Base-by-base conservation (phyloP, 2,888 invertebrate genomes). In the Eupithecia subfuscata region DNA sequence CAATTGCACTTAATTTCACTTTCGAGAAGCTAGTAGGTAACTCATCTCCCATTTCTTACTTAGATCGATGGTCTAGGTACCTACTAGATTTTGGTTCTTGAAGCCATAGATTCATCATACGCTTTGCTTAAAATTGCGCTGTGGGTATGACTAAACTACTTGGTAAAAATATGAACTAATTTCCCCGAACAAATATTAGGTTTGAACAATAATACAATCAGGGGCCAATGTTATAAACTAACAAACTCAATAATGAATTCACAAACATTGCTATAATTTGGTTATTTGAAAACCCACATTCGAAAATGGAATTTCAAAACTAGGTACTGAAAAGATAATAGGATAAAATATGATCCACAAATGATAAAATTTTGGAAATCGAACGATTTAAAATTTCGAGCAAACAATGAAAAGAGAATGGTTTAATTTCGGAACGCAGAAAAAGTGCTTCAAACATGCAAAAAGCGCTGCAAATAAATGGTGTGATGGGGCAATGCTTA, bases 401-500 rank as follows among this genome's bases (percentile, higher is more conserved):
- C 30, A 63, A 30, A 63, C 30, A 56, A 22, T 30, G 30, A 12
- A 60, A 3, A 60, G 6, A 60, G 60, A 60, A 25, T 25, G 22
- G 84, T 89, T 86, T 87, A 87, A 90, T 89, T 87, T 87, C 75
- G 81, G 75, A 76, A 81, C 79, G 82, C 80, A 82, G 82, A 88
- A 90, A 90, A 89, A 86, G 81, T 81, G 82, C 83, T 87, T 45
- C 5, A 64, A 30, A 64, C 64, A 45, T 43, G 86, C 88, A 90
- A 88, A 90, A 85, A 86, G 82, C 82, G 82, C 84, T 87, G 86
- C 89, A 90, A 89, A 90, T 84, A 87, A 87, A 64, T 77, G 81
- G 87, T 84, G 91, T 89, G 91, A 91, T 90, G 91, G 91, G 89
- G 89, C 90, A 88, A 88, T 86, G 89, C 89, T 90, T 90, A 89